phyloP scores from a whole-genome alignment of 1,140 invertebrate genomes.

The Caenorhabditis latens region DNA sequence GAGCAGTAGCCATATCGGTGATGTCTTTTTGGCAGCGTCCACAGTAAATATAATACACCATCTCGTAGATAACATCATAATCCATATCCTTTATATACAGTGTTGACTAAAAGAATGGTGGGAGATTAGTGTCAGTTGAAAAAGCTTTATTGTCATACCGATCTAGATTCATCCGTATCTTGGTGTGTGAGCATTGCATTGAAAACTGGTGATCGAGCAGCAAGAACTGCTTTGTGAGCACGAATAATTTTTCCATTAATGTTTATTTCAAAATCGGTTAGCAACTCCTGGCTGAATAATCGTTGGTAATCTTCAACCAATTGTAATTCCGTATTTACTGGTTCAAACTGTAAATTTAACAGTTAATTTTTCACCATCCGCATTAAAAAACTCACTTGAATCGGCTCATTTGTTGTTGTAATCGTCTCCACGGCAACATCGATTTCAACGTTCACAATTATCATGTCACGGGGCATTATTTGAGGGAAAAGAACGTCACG shows the following conservation, averaged over 20 bases:
- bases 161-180: slow-evolving; percentile 74
- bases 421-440: slow-evolving; percentile 78
- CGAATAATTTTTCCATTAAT: slow-evolving; percentile 70
- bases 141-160: slow-evolving; percentile 57
- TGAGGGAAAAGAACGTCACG: slow-evolving; percentile 77
- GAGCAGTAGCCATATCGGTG: slow-evolving; percentile 74
- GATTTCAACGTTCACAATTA: slow-evolving; percentile 77
- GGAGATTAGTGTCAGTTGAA: not conserved
- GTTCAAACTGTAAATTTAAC: slow-evolving; percentile 18
- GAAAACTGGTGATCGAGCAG: slow-evolving; percentile 77
- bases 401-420: slow-evolving; percentile 70
- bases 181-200: slow-evolving; percentile 74
- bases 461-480: slow-evolving; percentile 75
- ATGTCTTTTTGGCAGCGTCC: slow-evolving; percentile 72
- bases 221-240: slow-evolving; percentile 75
- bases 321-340: slow-evolving; percentile 68
- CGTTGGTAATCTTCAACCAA: slow-evolving; percentile 74
- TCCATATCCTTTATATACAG: slow-evolving; percentile 76
- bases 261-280: slow-evolving; percentile 75
- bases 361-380: not conserved
- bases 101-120: slow-evolving; percentile 70
- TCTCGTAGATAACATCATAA: slow-evolving; percentile 73
- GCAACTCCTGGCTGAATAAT: slow-evolving; percentile 71
- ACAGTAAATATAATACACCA: slow-evolving; percentile 76
- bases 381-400: slow-evolving; percentile 61